Conservation (phyloP, 2,888 invertebrate genomes). For the Ichneumon xanthorius region DNA sequence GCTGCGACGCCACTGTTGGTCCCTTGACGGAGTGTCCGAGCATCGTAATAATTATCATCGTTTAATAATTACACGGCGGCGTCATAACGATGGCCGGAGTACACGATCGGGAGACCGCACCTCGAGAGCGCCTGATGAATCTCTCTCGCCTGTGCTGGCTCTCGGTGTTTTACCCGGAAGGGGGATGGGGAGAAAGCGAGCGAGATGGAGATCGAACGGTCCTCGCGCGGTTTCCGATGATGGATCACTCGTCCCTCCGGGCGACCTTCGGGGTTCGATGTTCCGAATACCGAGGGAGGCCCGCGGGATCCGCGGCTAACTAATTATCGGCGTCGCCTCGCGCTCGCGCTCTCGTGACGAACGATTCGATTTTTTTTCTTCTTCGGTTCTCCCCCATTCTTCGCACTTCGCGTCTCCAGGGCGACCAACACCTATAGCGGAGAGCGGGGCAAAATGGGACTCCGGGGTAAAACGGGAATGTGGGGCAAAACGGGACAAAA, state of each 20-base stretch:
- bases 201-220: slow-evolving; percentile 60
- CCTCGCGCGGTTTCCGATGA: slow-evolving; percentile 79
- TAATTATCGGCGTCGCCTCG: slow-evolving; percentile 74
- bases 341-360: slow-evolving; percentile 51
- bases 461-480: background rate
- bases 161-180: slow-evolving; percentile 47
- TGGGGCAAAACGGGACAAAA: background rate
- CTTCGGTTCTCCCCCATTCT: slow-evolving; percentile 36
- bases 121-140: slow-evolving; percentile 59
- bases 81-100: slow-evolving; percentile 15
- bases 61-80: slow-evolving; percentile 67
- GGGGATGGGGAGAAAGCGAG: slow-evolving; percentile 52
- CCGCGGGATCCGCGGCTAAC: slow-evolving; percentile 69
- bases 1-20: background rate
- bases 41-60: slow-evolving; percentile 65
- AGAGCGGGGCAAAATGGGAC: background rate
- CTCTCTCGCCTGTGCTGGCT: slow-evolving; percentile 15
- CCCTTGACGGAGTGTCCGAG: slow-evolving; percentile 12
- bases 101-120: slow-evolving; percentile 20
- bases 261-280: slow-evolving; percentile 64
- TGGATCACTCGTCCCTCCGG: slow-evolving; percentile 79
- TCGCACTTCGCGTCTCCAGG: slow-evolving; percentile 14
- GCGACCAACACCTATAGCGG: background rate
- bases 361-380: slow-evolving; percentile 64
- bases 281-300: slow-evolving; percentile 16